Conservation (phyloP, 2,797 vertebrate genomes). For the Enteromius treurensis region DNA sequence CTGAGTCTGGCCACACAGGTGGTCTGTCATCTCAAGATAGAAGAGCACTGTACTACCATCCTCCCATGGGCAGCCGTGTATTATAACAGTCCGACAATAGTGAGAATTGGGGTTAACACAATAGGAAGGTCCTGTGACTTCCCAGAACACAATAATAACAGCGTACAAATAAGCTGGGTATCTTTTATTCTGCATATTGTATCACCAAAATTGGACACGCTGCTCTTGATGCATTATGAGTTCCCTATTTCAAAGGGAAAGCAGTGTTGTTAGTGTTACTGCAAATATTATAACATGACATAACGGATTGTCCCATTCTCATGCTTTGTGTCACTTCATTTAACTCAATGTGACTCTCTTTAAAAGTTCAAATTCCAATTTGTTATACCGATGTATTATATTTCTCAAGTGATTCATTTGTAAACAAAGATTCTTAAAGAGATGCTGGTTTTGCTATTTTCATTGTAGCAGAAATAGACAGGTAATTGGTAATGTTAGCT, state of each 20-base stretch:
- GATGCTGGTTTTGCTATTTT: not conserved
- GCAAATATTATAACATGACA: not conserved
- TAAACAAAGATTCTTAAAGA: not conserved
- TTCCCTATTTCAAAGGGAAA: not conserved
- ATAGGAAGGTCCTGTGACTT: conserved; percentile 40
- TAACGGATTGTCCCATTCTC: too few species aligned
- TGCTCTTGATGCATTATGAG: not conserved
- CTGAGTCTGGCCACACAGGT: conserved; percentile 44
- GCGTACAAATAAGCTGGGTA: not conserved
- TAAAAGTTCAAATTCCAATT: too few species aligned
- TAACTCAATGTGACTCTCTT: not conserved
- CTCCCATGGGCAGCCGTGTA: conserved; percentile 15
- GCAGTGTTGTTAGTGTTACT: not conserved
- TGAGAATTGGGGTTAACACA: conserved; percentile 53
- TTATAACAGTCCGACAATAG: conserved; percentile 14
- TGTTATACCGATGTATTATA: not conserved
- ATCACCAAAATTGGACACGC: not conserved
- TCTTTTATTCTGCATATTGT: conserved; percentile 4
- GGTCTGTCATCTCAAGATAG: conserved; percentile 49
- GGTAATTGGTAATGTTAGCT: not conserved
- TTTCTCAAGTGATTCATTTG: not conserved
- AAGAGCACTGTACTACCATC: conserved; percentile 22
- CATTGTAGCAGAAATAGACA: too few species aligned
- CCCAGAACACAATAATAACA: conserved; percentile 43
- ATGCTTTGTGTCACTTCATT: not conserved